These are phyloP conservation scores for Campoplex capitator DNA, from an alignment of 2,888 invertebrate species.

Conservation along the genomic window DNA sequence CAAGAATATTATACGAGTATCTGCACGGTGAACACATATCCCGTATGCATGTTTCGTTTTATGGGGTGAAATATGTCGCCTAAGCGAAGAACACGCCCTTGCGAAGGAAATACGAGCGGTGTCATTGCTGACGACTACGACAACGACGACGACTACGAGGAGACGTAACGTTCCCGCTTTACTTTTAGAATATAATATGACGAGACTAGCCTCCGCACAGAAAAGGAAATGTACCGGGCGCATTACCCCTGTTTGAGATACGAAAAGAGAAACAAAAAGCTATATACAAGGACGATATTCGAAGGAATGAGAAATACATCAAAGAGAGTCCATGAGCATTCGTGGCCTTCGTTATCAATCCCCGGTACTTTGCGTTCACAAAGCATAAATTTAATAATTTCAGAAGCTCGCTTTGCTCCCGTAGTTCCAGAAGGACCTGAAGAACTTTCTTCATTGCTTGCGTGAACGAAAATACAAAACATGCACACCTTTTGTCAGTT, in stretches of 20 bases:
- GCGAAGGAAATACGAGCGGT: slow-evolving; percentile 63
- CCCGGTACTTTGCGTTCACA: slow-evolving; percentile 16
- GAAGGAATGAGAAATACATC: slow-evolving; percentile 31
- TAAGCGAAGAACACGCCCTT: slow-evolving; percentile 58
- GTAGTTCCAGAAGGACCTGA: neutral
- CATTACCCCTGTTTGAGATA: slow-evolving; percentile 59
- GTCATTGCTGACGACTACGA: slow-evolving; percentile 38
- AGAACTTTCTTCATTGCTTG: slow-evolving; percentile 16
- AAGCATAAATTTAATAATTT: slow-evolving; percentile 52
- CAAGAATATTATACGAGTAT: slow-evolving; percentile 57
- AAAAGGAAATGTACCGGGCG: slow-evolving; percentile 42
- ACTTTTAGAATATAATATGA: slow-evolving; percentile 61
- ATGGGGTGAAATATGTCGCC: slow-evolving; percentile 63
- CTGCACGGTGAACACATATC: slow-evolving; percentile 13
- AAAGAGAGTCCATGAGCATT: slow-evolving; percentile 57
- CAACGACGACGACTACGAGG: slow-evolving; percentile 25
- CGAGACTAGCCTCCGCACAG: slow-evolving; percentile 36
- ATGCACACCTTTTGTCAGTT: neutral
- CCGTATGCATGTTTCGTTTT: slow-evolving; percentile 60
- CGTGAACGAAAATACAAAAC: slow-evolving; percentile 2
- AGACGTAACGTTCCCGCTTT: slow-evolving; percentile 48
- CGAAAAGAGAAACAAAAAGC: slow-evolving; percentile 44
- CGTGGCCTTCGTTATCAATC: slow-evolving; percentile 43
- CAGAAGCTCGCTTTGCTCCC: slow-evolving; percentile 8
- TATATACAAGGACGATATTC: neutral